Base-by-base conservation (phyloP, 2,888 invertebrate species). In the Orthosia gothica region DNA sequence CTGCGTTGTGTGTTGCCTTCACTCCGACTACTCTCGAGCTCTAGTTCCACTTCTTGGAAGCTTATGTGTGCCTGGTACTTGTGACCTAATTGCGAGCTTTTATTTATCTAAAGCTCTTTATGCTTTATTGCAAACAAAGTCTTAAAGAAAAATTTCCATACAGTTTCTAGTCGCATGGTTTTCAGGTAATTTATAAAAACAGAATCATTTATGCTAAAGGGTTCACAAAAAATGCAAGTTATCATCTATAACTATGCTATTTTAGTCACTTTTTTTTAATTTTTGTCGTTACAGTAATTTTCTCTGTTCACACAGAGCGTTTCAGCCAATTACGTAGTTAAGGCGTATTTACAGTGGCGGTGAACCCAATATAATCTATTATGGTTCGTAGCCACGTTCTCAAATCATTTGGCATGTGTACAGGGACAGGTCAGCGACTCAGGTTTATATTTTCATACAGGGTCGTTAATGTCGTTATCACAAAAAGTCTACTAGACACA, bases 1-100 rank as follows among this genome's bases (percentile, higher is more conserved):
- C 82, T 76, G 81, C 90, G 89, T 89, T 91, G 81, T 82, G 79
- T 76, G 82, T 83, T 76, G 81, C 90, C 89, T 89, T 91, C 89
- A 85, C 89, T 89, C 63, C 18, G 72, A 71, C 45, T 55, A 52
- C 76, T 47, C 62, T n/a, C 73, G 72, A 84, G 76, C 79, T 81
- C 83, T 84, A 86, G 84, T 88, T 86, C 79, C 77, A 87, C 83
- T 82, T 91, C 89, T 89, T 87, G 74, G 77, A 79, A 79, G 66
- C 73, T 88, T 84, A 90, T 93, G 91, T 74, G 73, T 61, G 86
- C 91, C 90, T 92, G 86, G 91, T 92, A 89, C 86, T 84, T 74
- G 71, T 85, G 84, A 76, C 80, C 86, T 86, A 81, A 80, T 87
- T 84, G 76, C 23, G 47, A 86, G 86, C 87, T 88, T 90, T 85